A percentile compares a stretch with the other conserved stretches of the same genome.
These are phyloP conservation scores for Sinonovacula constricta DNA, from an alignment of 1,140 invertebrate genomes.

Conservation along the genomic window DNA sequence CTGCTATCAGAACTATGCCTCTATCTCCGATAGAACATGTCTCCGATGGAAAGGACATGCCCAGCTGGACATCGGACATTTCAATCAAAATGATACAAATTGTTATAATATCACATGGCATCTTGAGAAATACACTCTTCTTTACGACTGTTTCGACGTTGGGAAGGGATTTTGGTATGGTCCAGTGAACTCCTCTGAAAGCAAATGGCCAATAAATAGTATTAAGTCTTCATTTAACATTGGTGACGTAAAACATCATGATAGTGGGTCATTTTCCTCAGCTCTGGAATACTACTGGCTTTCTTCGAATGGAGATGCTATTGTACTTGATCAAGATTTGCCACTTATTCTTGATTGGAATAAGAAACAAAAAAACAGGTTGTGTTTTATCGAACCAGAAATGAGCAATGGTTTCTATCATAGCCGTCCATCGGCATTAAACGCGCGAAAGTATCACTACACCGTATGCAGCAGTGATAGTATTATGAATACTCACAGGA, in stretches of 20 bases:
- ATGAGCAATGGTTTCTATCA: slow-evolving; percentile 58
- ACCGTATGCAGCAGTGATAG: slow-evolving; percentile 68
- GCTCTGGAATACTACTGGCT: slow-evolving; percentile 76
- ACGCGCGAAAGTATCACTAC: slow-evolving; percentile 60
- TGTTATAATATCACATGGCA: slow-evolving; percentile 74
- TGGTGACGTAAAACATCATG: slow-evolving; percentile 50
- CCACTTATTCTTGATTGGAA: slow-evolving; percentile 73
- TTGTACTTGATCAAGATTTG: slow-evolving; percentile 67
- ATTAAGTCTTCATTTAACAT: slow-evolving; percentile 57
- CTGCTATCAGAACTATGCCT: slow-evolving; percentile 59
- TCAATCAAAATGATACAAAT: slow-evolving; percentile 46
- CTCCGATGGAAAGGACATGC: slow-evolving; percentile 69
- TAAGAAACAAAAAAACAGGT: slow-evolving; percentile 21
- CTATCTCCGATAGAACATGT: slow-evolving; percentile 60
- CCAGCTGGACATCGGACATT: slow-evolving; percentile 61
- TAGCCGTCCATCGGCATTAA: slow-evolving; percentile 1
- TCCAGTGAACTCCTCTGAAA: slow-evolving; percentile 57
- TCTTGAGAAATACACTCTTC: slow-evolving; percentile 49
- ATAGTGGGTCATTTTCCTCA: slow-evolving; percentile 61
- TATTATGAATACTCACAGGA: slow-evolving; percentile 54
- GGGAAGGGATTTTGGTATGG: slow-evolving; percentile 68
- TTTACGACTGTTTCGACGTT: slow-evolving; percentile 72
- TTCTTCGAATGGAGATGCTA: slow-evolving; percentile 69
- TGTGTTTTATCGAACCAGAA: slow-evolving; percentile 65
- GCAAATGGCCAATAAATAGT: slow-evolving; percentile 59